Conservation (phyloP, 2,888 invertebrate genomes). For the Drosophila barbarae region DNA sequence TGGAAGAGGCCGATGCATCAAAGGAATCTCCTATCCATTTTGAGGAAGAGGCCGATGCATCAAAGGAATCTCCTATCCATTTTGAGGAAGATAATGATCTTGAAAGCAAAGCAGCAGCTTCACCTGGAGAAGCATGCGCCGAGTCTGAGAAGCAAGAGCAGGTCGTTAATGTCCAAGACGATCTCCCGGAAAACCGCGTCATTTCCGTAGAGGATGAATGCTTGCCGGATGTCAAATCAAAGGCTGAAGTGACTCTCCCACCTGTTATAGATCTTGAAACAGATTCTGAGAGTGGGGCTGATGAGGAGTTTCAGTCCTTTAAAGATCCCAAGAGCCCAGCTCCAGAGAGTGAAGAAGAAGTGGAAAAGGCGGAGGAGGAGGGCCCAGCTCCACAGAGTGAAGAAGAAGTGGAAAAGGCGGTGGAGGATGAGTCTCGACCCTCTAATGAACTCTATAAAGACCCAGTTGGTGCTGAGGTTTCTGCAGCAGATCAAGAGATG, state of each 20-base stretch:
- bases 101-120: no score
- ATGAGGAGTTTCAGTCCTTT: conserved; percentile 18
- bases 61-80: conserved; percentile 6
- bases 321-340: conserved; percentile 18
- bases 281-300: conserved; percentile 12
- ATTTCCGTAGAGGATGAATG: neutral
- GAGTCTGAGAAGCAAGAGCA: neutral
- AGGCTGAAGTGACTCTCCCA: conserved; percentile 3
- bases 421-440: neutral
- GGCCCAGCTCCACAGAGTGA: conserved; percentile 11
- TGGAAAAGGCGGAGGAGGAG: neutral
- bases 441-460: conserved; percentile 2
- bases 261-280: conserved; percentile 19
- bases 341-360: conserved; percentile 2
- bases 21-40: conserved; percentile 6
- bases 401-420: neutral
- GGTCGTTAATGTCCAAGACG: neutral
- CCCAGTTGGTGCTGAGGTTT: neutral
- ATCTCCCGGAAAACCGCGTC: neutral
- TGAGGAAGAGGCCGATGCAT: neutral
- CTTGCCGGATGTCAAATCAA: neutral
- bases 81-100: neutral
- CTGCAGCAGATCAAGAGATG: neutral
- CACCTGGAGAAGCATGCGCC: neutral
- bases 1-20: neutral